A percentile compares a stretch with the other conserved stretches of the same genome.
Evolutionary conservation across 2,888 invertebrate genomes (phyloP).

Genomic region (Notodonta dromedarius): DNA sequence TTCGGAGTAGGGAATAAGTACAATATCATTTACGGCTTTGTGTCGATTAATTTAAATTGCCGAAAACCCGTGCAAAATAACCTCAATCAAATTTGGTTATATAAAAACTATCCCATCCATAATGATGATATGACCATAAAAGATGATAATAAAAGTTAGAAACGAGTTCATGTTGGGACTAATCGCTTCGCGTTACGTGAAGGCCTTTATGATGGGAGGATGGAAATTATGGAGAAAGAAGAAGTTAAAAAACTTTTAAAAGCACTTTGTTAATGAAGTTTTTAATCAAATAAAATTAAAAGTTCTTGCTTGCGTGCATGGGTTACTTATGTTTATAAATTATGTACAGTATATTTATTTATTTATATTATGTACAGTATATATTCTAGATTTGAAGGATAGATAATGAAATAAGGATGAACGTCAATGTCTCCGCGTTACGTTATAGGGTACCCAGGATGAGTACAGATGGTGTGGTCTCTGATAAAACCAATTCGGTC

Average conservation of each 20-base stretch:
- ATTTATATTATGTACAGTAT: background rate
- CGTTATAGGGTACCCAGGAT: conserved; percentile 21
- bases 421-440: conserved; percentile 27
- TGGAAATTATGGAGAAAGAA: conserved; percentile 10
- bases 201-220: background rate
- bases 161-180: background rate
- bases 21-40: too few species aligned
- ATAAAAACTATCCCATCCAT: too few species aligned
- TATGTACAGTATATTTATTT: too few species aligned
- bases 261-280: conserved; percentile 22
- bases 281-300: conserved; percentile 24
- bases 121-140: too few species aligned
- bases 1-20: too few species aligned
- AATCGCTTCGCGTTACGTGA: background rate
- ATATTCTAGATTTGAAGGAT: conserved; percentile 26
- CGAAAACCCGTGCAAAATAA: too few species aligned
- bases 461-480: conserved; percentile 14
- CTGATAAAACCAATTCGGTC: conserved; percentile 23
- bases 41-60: too few species aligned
- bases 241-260: conserved; percentile 18
- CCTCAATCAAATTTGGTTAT: too few species aligned
- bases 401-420: conserved; percentile 35
- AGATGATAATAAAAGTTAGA: background rate
- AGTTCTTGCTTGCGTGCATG: conserved; percentile 6
- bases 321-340: background rate